Conservation (phyloP, 2,113 vertebrate genomes). For the Tor tambroides region DNA sequence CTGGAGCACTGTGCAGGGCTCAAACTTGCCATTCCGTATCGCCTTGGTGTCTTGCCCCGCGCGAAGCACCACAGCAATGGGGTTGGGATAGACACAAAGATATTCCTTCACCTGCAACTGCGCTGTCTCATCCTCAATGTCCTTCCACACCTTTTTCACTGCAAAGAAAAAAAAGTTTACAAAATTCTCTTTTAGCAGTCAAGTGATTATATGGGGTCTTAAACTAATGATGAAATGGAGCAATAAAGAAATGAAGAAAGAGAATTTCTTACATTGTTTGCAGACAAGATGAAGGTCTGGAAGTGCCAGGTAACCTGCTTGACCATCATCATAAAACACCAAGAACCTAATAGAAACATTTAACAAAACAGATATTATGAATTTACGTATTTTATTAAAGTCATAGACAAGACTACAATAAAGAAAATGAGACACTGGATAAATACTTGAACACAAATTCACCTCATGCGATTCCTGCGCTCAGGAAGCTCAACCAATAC, state of each 20-base stretch:
- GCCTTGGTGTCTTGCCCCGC: constrained; percentile 81
- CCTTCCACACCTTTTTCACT: constrained; percentile 85
- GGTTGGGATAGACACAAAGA: constrained; percentile 82
- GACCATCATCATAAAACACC: constrained; percentile 88
- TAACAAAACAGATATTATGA: background rate
- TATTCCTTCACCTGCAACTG: constrained; percentile 83
- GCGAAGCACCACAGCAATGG: constrained; percentile 82
- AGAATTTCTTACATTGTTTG: constrained; percentile 81
- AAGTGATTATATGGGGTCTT: background rate
- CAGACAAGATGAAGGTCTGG: constrained; percentile 82
- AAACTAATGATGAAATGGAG: background rate
- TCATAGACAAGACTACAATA: too few species aligned
- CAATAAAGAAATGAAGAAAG: background rate
- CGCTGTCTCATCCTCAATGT: constrained; percentile 81
- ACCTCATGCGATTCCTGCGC: constrained; percentile 89
- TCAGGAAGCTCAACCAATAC: constrained; percentile 86
- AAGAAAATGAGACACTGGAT: too few species aligned
- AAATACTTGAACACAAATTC: constrained; percentile 32
- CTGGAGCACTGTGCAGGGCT: constrained; percentile 80
- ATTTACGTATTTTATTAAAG: background rate
- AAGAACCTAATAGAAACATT: constrained; percentile 80
- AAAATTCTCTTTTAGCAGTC: background rate
- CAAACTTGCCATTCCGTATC: constrained; percentile 80
- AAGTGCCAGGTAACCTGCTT: constrained; percentile 81
- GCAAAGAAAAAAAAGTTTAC: constrained; percentile 1